Evolutionary conservation across 2,113 vertebrate genomes (phyloP).

Genomic region (Oryzias celebensis): DNA sequence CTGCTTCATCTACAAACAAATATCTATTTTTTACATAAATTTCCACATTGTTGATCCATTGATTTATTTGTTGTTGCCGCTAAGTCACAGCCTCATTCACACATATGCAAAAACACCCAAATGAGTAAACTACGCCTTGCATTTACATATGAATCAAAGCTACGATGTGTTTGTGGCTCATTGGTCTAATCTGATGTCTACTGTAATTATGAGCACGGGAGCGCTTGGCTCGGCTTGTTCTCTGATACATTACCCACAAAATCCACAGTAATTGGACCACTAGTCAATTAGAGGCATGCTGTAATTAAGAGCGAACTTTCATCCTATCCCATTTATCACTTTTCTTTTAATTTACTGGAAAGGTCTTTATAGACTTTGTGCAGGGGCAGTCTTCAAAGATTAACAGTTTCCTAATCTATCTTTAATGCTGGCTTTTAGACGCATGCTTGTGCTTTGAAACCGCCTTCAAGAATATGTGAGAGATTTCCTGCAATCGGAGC

Average conservation of each 20-base stretch:
- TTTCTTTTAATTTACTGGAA: conserved; percentile 41
- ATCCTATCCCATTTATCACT: conserved; percentile 38
- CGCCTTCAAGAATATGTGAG: conserved; percentile 9
- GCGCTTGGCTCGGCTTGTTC: conserved; percentile 22
- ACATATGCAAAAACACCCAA: conserved; percentile 12
- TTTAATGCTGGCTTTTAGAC: conserved; percentile 41
- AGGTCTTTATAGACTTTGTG: conserved; percentile 30
- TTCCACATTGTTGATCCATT: conserved; percentile 28
- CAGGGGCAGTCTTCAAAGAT: conserved; percentile 13
- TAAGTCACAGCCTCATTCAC: conserved; percentile 24
- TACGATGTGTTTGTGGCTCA: conserved; percentile 18
- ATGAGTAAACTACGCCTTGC: conserved; percentile 35
- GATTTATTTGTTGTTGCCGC: conserved; percentile 10
- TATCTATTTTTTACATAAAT: no score
- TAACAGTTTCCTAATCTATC: conserved; percentile 31
- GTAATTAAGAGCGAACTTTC: conserved; percentile 65
- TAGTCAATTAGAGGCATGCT: conserved; percentile 59
- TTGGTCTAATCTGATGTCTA: conserved; percentile 52
- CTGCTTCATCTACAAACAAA: conserved; percentile 19
- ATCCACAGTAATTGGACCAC: conserved; percentile 57
- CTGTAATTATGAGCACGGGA: conserved; percentile 45
- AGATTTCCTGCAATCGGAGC: conserved; percentile 12
- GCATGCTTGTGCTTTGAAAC: conserved; percentile 22
- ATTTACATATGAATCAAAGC: conserved; percentile 42
- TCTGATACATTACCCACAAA: conserved; percentile 44